phyloP scores from a whole-genome alignment of 2,113 vertebrate species.

The Agapornis roseicollis region DNA sequence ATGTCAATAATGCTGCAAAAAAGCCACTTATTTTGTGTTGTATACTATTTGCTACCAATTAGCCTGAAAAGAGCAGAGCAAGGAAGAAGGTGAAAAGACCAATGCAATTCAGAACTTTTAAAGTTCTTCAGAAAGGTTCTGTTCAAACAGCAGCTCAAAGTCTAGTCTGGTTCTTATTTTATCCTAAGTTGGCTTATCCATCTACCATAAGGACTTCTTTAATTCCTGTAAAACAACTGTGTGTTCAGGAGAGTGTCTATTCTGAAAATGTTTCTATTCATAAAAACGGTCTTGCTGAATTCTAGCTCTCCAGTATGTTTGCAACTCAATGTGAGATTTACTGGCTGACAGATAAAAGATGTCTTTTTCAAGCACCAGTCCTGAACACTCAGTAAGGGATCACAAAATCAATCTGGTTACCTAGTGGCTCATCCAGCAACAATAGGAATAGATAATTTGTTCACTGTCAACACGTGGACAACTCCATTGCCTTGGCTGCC shows the following conservation, averaged over 20 bases:
- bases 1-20: background rate
- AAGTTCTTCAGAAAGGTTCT: constrained; percentile 55
- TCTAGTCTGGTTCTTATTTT: constrained; percentile 64
- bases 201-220: constrained; percentile 63
- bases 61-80: background rate
- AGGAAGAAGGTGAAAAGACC: constrained; percentile 5
- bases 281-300: constrained; percentile 62
- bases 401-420: constrained; percentile 70
- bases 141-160: constrained; percentile 55
- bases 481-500: background rate
- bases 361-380: constrained; percentile 68
- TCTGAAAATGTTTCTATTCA: constrained; percentile 70
- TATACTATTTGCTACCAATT: background rate
- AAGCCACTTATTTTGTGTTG: background rate
- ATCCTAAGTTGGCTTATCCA: constrained; percentile 57
- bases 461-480: constrained; percentile 54
- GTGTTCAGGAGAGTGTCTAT: constrained; percentile 66
- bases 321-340: constrained; percentile 67
- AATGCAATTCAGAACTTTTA: constrained; percentile 43
- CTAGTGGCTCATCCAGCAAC: constrained; percentile 59
- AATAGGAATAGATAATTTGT: constrained; percentile 49
- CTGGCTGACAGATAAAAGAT: constrained; percentile 70
- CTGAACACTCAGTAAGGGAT: constrained; percentile 65
- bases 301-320: constrained; percentile 64
- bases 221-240: constrained; percentile 69